Evolutionary conservation across 2,888 invertebrate species (phyloP), one percentile per base, ranked within the genome.

Genomic region (Zygothrica quintamaculata): DNA sequence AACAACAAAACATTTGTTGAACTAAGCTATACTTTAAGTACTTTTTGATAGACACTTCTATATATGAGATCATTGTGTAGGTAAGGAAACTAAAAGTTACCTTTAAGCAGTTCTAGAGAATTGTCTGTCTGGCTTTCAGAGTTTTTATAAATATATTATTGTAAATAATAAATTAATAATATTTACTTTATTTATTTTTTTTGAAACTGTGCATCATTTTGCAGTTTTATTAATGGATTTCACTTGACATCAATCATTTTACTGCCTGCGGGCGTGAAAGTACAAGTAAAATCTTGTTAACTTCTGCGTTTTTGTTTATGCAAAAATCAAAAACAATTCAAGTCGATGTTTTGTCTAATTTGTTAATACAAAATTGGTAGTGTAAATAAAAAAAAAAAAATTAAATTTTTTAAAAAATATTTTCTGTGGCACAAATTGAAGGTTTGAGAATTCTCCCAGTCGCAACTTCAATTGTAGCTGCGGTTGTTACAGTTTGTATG

Each of bases 381-480:
- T n/a, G n/a, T n/a, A n/a, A n/a, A n/a, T n/a, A n/a, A n/a, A n/a
- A n/a, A n/a, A n/a, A n/a, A n/a, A n/a, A n/a, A n/a, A n/a, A n/a
- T n/a, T n/a, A n/a, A n/a, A n/a, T n/a, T n/a, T n/a, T n/a, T n/a
- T n/a, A n/a, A n/a, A n/a, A n/a, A n/a, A 47, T 48, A 6, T 26
- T 26, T 48, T 48, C 64, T 56, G 13, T 58, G 39, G 60, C 59
- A 78, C 53, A 71, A 60, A 42, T 72, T 56, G 33, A 75, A n/a
- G n/a, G 79, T 55, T 64, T 42, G 59, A 48, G 56, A 48, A 72
- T 44, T 60, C 48, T 44, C 11, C 33, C 47, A 68, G 72, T 44
- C 8, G 33, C 77, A 70, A 75, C 71, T 70, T 61, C 78, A 78
- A 84, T 77, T 74, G 74, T 67, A 84, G 70, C n/a, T n/a, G n/a